A percentile compares a stretch with the other conserved stretches of the same genome.
Conservation (phyloP, 30 jellyfish, hydroid and myxozoan species). For the Cassiopea andromeda region DNA sequence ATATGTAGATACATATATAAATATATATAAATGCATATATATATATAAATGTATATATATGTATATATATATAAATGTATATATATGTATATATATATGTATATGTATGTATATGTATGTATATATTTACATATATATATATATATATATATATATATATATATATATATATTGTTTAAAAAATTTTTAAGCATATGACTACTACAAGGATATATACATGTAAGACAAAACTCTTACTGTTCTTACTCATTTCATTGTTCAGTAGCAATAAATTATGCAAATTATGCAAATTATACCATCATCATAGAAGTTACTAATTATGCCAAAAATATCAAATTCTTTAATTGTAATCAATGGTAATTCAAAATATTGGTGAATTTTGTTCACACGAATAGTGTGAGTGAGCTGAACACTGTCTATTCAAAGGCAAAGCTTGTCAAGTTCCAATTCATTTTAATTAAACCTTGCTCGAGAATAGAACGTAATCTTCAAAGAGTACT, state of each 20-base stretch:
- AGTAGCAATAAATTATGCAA: background rate
- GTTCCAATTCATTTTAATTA: constrained; percentile 63
- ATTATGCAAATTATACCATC: background rate
- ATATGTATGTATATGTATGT: no score
- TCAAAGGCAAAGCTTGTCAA: constrained; percentile 63
- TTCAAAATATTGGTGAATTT: background rate
- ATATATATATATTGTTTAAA: background rate
- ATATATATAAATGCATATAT: no score
- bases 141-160: no score
- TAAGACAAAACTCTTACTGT: background rate
- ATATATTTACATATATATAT: no score
- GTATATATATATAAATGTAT: no score
- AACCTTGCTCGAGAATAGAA: constrained; percentile 62
- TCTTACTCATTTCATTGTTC: background rate
- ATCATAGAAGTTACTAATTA: background rate
- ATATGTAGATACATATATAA: no score
- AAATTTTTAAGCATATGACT: background rate
- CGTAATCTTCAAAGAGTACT: constrained; percentile 56
- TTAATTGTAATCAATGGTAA: background rate
- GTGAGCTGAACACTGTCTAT: constrained; percentile 30
- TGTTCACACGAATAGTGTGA: background rate
- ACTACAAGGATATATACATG: background rate
- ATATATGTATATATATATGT: no score
- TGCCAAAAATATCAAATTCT: background rate
- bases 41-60: no score